Evolutionary conservation across 2,888 invertebrate species (phyloP), one percentile per base, ranked within the genome.

Genomic region (Caenorhabditis becei): DNA sequence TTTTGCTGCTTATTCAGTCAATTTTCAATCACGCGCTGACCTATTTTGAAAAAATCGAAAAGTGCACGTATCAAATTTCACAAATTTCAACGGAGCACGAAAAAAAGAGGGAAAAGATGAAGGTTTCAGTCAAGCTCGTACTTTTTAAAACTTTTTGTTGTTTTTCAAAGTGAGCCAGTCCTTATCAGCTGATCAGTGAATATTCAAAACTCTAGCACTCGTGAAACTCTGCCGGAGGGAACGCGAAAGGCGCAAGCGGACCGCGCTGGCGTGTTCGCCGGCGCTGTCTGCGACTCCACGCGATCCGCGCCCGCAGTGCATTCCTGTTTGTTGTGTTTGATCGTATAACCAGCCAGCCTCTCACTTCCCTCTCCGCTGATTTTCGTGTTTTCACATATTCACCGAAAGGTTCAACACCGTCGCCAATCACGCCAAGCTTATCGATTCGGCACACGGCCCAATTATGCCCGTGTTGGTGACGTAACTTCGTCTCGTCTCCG

Each of bases 291-390:
- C 72, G 61, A 51, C 70, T 70, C 70, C n/a, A n/a, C 69, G 20
- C 69, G 8, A 24, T 59, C 37, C 41, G 41, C 32, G 4, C 35
- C 35, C 32, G 47, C 47, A 66, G 61, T 75, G 69, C 56, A 69
- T 59, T 77, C 65, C 62, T 69, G 63, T 72, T 72, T 72, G 63
- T 69, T 69, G 49, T 59, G 77, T 69, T 77, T 77, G 62, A 62
- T 67, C 61, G 62, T 56, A 58, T 51, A 74, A 54, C 54, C 41
- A 66, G 66, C 66, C 66, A 53, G 23, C 28, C 41, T 18, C 14
- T 59, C 26, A 16, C 32, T 41, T 41, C 44, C 23, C n/a, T n/a
- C n/a, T 37, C 37, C 66, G n/a, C 59, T 63, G 49, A 54, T 72
- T 54, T 62, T 16, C 26, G 59, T 59, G 16, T 72, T 53, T 56